Evolutionary conservation across 2,888 invertebrate species (phyloP).

Genomic region (Saturnia japonica): DNA sequence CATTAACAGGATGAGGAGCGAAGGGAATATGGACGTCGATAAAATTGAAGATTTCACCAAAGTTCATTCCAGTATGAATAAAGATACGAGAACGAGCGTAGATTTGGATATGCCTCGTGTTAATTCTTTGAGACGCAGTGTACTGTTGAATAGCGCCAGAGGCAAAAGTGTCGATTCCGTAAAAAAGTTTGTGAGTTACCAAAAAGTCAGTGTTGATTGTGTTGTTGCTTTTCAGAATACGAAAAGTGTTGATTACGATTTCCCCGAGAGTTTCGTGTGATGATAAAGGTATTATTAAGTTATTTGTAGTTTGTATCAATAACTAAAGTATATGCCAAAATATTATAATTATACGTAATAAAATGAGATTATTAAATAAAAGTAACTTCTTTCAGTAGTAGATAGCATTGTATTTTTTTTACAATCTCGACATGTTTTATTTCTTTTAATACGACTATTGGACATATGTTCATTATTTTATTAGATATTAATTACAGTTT

Average conservation of each 20-base stretch:
- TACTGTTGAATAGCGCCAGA: constrained; percentile 74
- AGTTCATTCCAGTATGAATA: constrained; percentile 68
- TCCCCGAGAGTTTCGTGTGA: constrained; percentile 76
- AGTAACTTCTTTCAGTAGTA: not conserved
- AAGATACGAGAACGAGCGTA: constrained; percentile 54
- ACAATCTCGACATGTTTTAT: not conserved
- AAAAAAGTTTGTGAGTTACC: constrained; percentile 61
- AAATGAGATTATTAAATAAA: constrained; percentile 5
- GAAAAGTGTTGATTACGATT: constrained; percentile 67
- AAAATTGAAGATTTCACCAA: constrained; percentile 46
- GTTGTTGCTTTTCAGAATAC: constrained; percentile 71
- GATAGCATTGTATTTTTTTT: not conserved
- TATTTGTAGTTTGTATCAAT: not conserved
- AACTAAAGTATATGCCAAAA: constrained; percentile 7
- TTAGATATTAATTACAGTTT: not conserved
- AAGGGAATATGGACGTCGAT: constrained; percentile 63
- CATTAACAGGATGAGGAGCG: constrained; percentile 68
- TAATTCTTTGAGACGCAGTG: constrained; percentile 76
- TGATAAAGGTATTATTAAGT: constrained; percentile 3
- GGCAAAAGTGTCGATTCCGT: constrained; percentile 68
- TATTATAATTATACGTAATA: constrained; percentile 1
- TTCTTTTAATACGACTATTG: not conserved
- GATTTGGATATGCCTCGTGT: constrained; percentile 54
- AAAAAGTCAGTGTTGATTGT: constrained; percentile 69
- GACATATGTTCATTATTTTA: not conserved